phyloP scores from a whole-genome alignment of 2,797 vertebrate genomes.

The Vultur gryphus region DNA sequence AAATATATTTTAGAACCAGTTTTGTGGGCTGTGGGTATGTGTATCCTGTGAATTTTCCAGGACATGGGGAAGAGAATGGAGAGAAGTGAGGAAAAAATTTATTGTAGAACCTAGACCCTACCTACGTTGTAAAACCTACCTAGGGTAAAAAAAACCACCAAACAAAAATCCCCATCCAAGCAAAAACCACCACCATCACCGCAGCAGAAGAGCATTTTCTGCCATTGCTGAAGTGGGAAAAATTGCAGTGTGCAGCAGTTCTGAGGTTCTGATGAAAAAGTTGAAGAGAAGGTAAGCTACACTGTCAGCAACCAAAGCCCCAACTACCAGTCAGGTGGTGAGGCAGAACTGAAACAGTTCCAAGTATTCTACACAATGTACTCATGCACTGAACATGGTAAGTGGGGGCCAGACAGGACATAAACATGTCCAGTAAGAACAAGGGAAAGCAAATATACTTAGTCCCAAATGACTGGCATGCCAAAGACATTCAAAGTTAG shows the following conservation, averaged over 20 bases:
- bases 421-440: not conserved
- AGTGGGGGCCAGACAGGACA: not conserved
- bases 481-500: not conserved
- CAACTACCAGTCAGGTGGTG: not conserved
- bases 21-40: not conserved
- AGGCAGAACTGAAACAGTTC: not conserved
- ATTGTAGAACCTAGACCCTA: not conserved
- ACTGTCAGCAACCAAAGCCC: not conserved
- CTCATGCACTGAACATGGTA: not conserved
- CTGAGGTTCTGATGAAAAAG: not conserved
- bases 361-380: not conserved
- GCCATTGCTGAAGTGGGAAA: not conserved
- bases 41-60: not conserved
- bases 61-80: not conserved
- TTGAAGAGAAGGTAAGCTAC: not conserved
- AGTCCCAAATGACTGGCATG: not conserved
- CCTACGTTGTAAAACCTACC: not conserved
- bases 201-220: not conserved
- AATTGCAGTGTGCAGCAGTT: not conserved
- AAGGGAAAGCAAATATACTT: not conserved
- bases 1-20: not conserved
- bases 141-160: not conserved
- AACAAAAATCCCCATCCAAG: not conserved
- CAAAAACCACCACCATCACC: not conserved
- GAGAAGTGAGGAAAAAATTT: not conserved